phyloP scores from a whole-genome alignment of 2,888 invertebrate genomes.

The Eupithecia pulchellata region DNA sequence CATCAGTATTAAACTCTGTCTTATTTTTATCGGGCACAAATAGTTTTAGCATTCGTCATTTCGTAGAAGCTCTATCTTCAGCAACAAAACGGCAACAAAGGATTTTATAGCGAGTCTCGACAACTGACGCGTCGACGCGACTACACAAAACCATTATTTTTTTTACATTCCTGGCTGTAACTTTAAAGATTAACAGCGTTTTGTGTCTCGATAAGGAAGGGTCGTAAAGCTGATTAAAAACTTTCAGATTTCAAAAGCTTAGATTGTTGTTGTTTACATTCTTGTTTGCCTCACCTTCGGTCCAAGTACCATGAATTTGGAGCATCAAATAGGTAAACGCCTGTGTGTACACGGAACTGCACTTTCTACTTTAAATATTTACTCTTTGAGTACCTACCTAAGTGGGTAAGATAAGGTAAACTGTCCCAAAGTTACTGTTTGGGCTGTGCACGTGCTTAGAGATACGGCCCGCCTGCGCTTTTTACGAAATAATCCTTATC shows the following conservation, averaged over 20 bases:
- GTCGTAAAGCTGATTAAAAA: conserved; percentile 45
- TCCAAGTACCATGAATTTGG: conserved; percentile 70
- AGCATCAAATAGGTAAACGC: conserved; percentile 69
- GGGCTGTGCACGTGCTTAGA: conserved; percentile 68
- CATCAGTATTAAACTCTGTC: not conserved
- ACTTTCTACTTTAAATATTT: conserved; percentile 85
- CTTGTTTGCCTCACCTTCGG: conserved; percentile 54
- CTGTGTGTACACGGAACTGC: conserved; percentile 81
- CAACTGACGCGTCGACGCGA: conserved; percentile 28
- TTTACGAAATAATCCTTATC: conserved; percentile 74
- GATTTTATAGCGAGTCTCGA: conserved; percentile 38
- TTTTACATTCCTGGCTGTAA: conserved; percentile 42
- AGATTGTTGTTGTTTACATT: conserved; percentile 62
- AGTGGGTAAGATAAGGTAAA: conserved; percentile 79
- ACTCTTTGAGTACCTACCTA: conserved; percentile 62
- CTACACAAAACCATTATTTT: conserved; percentile 33
- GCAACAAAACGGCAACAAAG: conserved; percentile 37
- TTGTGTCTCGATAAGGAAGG: conserved; percentile 42
- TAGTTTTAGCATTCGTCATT: conserved; percentile 7
- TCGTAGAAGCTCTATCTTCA: conserved; percentile 9
- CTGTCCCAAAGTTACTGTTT: conserved; percentile 73
- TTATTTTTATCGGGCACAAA: not conserved
- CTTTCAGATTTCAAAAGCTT: conserved; percentile 44
- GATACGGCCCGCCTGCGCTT: conserved; percentile 56
- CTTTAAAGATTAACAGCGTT: conserved; percentile 43